A percentile compares a stretch with the other conserved stretches of the same genome.
phyloP scores from a whole-genome alignment of 2,797 vertebrate species.

The Enteromius trimaculatus region DNA sequence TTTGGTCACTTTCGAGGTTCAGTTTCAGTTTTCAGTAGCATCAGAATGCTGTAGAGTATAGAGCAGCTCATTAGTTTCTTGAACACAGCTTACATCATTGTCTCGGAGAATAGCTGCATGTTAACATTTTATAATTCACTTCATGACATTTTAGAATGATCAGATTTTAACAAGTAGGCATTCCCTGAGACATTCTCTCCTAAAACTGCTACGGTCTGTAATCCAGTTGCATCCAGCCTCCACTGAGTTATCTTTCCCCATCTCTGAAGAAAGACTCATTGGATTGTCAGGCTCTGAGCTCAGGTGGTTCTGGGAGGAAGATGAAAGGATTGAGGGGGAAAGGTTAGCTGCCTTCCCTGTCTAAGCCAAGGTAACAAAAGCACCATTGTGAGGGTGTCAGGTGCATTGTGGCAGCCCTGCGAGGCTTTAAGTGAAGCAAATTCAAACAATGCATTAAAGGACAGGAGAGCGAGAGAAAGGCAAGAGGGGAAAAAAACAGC shows the following conservation, averaged over 20 bases:
- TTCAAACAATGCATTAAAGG: constrained; percentile 59
- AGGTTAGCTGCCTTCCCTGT: constrained; percentile 58
- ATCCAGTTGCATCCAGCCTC: constrained; percentile 34
- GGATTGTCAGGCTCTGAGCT: constrained; percentile 30
- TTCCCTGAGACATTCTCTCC: constrained; percentile 16
- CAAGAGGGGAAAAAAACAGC: constrained; percentile 19
- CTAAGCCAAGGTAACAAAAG: constrained; percentile 63
- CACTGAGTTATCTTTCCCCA: constrained; percentile 33
- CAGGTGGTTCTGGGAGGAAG: constrained; percentile 50
- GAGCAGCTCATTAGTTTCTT: neutral
- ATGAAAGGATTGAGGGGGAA: constrained; percentile 59
- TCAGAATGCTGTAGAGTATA: neutral
- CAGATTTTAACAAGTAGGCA: constrained; percentile 6
- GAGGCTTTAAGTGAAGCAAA: constrained; percentile 54
- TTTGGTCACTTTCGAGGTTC: neutral
- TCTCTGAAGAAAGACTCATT: constrained; percentile 31
- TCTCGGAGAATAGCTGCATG: neutral
- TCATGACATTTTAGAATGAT: constrained; percentile 16
- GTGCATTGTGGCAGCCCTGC: constrained; percentile 58
- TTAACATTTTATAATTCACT: constrained; percentile 27
- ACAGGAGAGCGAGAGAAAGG: constrained; percentile 14
- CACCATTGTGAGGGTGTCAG: constrained; percentile 62
- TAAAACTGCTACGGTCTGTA: constrained; percentile 18
- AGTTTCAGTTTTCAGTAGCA: too few species aligned
- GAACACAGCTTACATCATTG: neutral